Evolutionary conservation across 2,888 invertebrate genomes (phyloP), one percentile per base, ranked within the genome.

Genomic region (Volucella inanis): DNA sequence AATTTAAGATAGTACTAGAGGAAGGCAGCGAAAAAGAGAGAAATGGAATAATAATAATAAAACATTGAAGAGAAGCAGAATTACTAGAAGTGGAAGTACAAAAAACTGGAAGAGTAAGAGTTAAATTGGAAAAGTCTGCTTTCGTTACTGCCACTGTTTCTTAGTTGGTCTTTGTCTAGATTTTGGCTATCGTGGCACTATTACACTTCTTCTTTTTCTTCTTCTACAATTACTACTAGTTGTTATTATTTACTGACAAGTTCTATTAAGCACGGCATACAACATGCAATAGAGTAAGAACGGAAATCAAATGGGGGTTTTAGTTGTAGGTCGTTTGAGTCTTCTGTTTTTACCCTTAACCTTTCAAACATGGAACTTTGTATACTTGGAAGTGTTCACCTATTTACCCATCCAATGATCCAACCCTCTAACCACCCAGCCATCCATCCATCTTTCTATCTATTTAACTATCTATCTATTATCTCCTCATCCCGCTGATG

Each of bases 241-340:
- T 77, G 64, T 78, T 71, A 64, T 77, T 77, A 64, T 77, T 70
- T 77, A 64, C 71, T 71, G 62, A 64, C 70, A 64, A 71, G 62
- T 22, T 70, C 15, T 49, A 47, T 38, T 43, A 59, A 39, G 59
- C 49, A 67, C 57, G 59, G 49, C 57, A 65, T 15, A 50, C 52
- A 62, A 77, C 61, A 77, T 72, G 72, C 72, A 62, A 72, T 62
- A 62, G 50, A 67, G 2, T 14, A 31, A 14, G 31, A 59, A 61
- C 52, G 50, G 31, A 52, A 71, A 71, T 59, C 39, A 50, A 71
- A 71, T 71, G 71, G 71, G 14, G 52, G 39, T 43, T 41, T 50
- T 1, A 6, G 45, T 1, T 15, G 3, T 10, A 47, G 14, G 4
- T 70, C 31, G 12, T 55, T 55, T 55, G 11, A 45, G 11, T 41